These are phyloP conservation scores for Tragelaphus oryx DNA, from an alignment of 2,797 vertebrate genomes.

Conservation along the genomic window DNA sequence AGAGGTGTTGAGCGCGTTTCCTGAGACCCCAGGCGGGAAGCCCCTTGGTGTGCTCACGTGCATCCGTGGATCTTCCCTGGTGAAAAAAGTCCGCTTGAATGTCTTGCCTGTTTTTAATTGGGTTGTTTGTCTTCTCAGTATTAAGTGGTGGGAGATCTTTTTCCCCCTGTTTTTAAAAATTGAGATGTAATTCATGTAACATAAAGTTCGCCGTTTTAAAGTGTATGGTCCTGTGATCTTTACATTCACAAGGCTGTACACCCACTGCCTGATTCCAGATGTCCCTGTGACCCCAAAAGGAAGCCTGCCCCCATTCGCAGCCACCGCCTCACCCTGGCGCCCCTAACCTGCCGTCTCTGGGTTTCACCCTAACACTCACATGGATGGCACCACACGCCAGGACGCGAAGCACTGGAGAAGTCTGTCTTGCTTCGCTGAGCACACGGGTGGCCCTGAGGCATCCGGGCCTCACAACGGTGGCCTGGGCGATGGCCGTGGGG, in stretches of 20 bases:
- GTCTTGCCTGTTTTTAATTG: not conserved
- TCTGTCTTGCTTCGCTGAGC: not conserved
- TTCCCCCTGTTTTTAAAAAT: not conserved
- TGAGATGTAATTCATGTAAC: not conserved
- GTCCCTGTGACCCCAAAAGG: accelerated
- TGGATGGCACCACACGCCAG: accelerated
- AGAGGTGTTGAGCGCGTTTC: accelerated
- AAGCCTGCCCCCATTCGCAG: accelerated
- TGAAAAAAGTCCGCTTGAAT: not conserved
- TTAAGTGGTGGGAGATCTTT: not conserved
- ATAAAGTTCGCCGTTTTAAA: not conserved
- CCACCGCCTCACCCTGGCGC: accelerated
- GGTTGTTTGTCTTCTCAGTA: conserved; percentile 12
- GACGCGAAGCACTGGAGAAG: accelerated
- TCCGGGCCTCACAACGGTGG: accelerated
- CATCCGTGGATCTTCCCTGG: not conserved
- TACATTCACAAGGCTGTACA: not conserved
- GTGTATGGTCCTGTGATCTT: accelerated
- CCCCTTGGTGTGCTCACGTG: accelerated
- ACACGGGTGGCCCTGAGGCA: accelerated
- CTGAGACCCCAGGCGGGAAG: accelerated
- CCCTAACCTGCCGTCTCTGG: not conserved
- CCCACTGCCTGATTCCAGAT: not conserved
- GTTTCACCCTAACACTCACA: accelerated
- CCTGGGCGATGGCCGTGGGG: not conserved